A percentile compares a stretch with the other conserved stretches of the same genome.
phyloP scores from a whole-genome alignment of 2,888 invertebrate genomes.

The Tenthredo mesomela region DNA sequence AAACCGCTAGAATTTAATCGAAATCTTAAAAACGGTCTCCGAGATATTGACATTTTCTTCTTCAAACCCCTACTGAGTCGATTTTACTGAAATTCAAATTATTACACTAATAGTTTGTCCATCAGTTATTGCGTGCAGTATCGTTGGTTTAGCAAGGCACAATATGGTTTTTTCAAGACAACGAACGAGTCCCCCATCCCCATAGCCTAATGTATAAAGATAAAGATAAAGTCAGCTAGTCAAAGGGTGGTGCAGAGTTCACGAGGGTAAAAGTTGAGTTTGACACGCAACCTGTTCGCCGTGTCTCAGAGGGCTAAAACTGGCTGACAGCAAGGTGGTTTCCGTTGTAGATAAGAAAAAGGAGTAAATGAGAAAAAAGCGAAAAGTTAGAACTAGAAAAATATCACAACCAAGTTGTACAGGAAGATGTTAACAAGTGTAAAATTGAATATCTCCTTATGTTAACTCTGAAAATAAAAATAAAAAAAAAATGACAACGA shows the following conservation, averaged over 20 bases:
- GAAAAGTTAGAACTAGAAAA: neutral
- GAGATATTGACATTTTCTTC: too few species aligned
- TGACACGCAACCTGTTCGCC: slow-evolving; percentile 25
- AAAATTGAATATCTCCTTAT: neutral
- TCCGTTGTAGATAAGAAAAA: neutral
- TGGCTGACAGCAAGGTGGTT: neutral
- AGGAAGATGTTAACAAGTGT: neutral
- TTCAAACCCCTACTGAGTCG: neutral
- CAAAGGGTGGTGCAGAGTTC: slow-evolving; percentile 4
- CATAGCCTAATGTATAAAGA: neutral
- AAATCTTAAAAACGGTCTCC: too few species aligned
- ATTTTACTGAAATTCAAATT: neutral
- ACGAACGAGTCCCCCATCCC: neutral
- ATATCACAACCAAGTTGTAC: neutral
- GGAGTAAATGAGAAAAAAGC: neutral
- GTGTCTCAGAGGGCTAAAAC: slow-evolving; percentile 21
- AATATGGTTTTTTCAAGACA: neutral
- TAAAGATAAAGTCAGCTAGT: slow-evolving; percentile 8
- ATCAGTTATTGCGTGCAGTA: neutral
- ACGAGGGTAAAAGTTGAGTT: neutral
- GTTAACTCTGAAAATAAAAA: neutral
- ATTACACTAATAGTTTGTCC: neutral
- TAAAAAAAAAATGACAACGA: neutral
- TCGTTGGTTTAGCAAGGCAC: neutral
- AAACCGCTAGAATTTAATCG: too few species aligned